These are phyloP conservation scores for Trichogramma dendrolimi DNA, from an alignment of 2,888 invertebrate species.

Conservation along the genomic window DNA sequence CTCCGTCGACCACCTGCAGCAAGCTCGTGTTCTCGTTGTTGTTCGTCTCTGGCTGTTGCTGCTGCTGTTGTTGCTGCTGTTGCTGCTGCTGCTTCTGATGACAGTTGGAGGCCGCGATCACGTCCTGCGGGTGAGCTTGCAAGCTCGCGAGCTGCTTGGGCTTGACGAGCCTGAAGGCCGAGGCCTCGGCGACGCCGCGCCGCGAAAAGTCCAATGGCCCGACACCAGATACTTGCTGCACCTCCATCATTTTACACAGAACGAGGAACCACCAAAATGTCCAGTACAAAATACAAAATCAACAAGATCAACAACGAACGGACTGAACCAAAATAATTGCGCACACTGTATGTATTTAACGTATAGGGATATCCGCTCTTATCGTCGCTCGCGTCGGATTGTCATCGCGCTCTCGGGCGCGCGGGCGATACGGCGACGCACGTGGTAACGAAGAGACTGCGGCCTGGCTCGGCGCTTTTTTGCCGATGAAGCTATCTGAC, in stretches of 20 bases:
- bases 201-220: slow-evolving; percentile 50
- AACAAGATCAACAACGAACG: background rate
- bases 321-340: too few species aligned
- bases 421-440: background rate
- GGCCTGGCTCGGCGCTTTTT: too few species aligned
- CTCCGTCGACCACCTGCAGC: slow-evolving; percentile 1
- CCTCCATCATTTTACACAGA: slow-evolving; percentile 34
- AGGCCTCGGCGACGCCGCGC: slow-evolving; percentile 49
- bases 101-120: slow-evolving; percentile 40
- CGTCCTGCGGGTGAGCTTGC: slow-evolving; percentile 39
- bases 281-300: background rate
- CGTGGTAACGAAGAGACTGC: too few species aligned
- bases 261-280: background rate
- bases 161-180: slow-evolving; percentile 50
- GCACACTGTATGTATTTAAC: too few species aligned
- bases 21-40: slow-evolving; percentile 15
- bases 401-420: background rate
- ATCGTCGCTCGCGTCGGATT: too few species aligned
- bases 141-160: slow-evolving; percentile 44
- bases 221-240: slow-evolving; percentile 50
- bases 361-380: too few species aligned
- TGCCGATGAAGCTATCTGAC: too few species aligned
- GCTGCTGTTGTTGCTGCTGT: slow-evolving; percentile 4
- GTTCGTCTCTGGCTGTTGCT: slow-evolving; percentile 1
- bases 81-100: slow-evolving; percentile 4